Base-by-base conservation (phyloP, 2,888 invertebrate genomes). In the Caenorhabditis zanzibari region DNA sequence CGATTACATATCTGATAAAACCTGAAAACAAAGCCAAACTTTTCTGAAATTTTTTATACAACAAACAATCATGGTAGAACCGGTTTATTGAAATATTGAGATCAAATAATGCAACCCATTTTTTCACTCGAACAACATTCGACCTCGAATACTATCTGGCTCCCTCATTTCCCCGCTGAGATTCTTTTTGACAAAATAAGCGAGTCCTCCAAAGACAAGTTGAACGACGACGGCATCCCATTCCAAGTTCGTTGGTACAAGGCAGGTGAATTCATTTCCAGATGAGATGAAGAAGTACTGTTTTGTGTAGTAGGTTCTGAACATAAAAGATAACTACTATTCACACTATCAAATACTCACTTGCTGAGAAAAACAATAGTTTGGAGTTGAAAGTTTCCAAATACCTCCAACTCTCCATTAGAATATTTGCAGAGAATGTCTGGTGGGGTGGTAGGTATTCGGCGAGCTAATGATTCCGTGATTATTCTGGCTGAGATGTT, bases 161-260 rank as follows among this genome's bases (percentile, higher is more conserved):
- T 16, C 3, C 9, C 22, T 49, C 12, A 4, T 9, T 19, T 47
- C 19, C 2, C 7, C 19, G 26, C 14, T 4, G 54, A 54, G 24
- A 12, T 24, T 10, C 12, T 54, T 54, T 32, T 35, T 54, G 24
- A 10, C 54, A 26, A 54, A 54, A 12, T 26, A n/a, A 9, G 22
- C 26, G 22, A 26, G 28, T 26, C n/a, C 35, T 5, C 72, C 72
- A 6, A 32, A 35, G 0, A 49, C 22, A 5, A 59, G 44, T 49
- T 72, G 72, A 28, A 72, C 59, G 16, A 72, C 10, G 12, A 72
- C 2, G 1, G 35, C 19, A 32, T 72, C 72, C 72, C 72, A 72
- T 35, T 47, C 59, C 14, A 56, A 58, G 6, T 69, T 28, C 4
- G 9, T 24, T 1, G 72, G 72, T 0, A 49, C 16, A 19, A 35